phyloP scores from a whole-genome alignment of 2,888 invertebrate genomes.

The Drosophila ustulata region DNA sequence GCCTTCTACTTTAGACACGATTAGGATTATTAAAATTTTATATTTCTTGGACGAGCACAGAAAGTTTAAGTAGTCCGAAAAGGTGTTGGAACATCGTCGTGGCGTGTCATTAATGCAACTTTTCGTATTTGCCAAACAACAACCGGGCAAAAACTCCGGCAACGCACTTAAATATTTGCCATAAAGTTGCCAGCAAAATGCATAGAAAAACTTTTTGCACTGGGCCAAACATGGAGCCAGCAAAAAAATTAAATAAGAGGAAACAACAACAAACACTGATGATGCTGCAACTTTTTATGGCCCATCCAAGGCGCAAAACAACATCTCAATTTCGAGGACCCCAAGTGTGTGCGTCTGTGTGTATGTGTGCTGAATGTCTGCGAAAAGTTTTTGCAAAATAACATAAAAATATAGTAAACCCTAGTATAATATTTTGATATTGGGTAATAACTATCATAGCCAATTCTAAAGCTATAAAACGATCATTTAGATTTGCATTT shows the following conservation, averaged over 20 bases:
- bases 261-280: constrained; percentile 52
- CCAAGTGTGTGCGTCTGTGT: constrained; percentile 8
- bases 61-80: constrained; percentile 50
- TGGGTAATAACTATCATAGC: constrained; percentile 27
- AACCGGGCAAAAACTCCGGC: constrained; percentile 29
- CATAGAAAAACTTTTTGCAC: constrained; percentile 63
- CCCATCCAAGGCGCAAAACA: constrained; percentile 45
- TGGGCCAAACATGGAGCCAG: constrained; percentile 33
- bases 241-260: background rate
- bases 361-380: constrained; percentile 15
- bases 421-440: constrained; percentile 32
- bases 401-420: constrained; percentile 33
- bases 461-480: constrained; percentile 24
- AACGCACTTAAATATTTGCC: constrained; percentile 68
- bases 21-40: constrained; percentile 56
- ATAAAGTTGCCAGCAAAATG: constrained; percentile 54
- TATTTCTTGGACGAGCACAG: constrained; percentile 26
- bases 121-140: constrained; percentile 45
- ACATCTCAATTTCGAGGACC: constrained; percentile 58
- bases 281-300: constrained; percentile 71
- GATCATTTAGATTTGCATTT: constrained; percentile 9
- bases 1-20: constrained; percentile 16
- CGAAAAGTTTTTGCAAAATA: constrained; percentile 35
- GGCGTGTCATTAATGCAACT: constrained; percentile 59
- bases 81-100: constrained; percentile 53